Evolutionary conservation across 2,113 vertebrate genomes (phyloP).

Genomic region (Chloroceryle aenea): DNA sequence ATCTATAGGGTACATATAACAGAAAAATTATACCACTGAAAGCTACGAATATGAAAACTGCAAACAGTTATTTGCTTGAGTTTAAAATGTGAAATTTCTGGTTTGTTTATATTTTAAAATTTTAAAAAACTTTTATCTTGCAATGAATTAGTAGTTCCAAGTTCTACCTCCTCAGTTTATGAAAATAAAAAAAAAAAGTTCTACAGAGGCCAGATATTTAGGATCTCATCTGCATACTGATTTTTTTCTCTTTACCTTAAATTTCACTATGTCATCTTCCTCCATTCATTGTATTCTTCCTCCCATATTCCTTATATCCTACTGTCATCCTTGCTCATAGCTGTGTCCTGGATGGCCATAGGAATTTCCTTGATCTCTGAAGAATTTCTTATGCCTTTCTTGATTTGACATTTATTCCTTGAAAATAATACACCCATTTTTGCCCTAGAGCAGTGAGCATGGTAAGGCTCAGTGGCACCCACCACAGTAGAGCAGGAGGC

Average conservation of each 20-base stretch:
- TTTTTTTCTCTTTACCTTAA: background rate
- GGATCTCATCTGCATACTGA: background rate
- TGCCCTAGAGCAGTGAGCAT: background rate
- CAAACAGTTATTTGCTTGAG: fast-evolving
- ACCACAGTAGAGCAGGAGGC: too few species aligned
- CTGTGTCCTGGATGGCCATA: background rate
- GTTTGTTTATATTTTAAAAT: background rate
- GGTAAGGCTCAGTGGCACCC: background rate
- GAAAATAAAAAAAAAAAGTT: background rate
- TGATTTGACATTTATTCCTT: background rate
- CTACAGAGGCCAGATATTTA: background rate
- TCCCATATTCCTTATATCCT: background rate
- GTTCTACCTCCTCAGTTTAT: background rate
- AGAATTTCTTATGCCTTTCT: background rate
- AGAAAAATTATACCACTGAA: background rate
- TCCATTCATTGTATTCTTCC: background rate
- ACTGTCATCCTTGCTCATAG: background rate
- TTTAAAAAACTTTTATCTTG: background rate
- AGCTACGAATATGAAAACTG: background rate
- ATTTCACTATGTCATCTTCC: background rate
- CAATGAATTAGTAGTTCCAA: background rate
- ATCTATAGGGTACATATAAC: background rate
- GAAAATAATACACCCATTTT: background rate
- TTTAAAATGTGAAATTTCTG: background rate
- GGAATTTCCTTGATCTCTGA: background rate